phyloP scores from a whole-genome alignment of 2,888 invertebrate species.

The Julus scandinavius region DNA sequence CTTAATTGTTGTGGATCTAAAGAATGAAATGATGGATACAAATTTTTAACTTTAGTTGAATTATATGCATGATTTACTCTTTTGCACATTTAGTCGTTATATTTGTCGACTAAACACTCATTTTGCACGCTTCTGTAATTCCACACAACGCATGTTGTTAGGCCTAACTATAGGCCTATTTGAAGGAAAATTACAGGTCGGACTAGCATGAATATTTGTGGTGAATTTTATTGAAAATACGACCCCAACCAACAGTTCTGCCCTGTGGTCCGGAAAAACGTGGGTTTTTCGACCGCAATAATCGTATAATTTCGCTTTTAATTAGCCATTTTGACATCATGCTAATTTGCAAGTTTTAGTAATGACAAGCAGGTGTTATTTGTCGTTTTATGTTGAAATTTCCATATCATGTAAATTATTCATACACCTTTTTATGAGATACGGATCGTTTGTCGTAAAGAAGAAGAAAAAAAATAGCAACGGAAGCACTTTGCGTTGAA shows the following conservation, averaged over 20 bases:
- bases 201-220: background rate
- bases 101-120: background rate
- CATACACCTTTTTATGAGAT: background rate
- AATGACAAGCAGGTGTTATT: background rate
- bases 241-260: background rate
- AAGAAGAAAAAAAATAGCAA: slow-evolving; percentile 23
- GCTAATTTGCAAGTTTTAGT: background rate
- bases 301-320: background rate
- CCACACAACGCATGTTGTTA: background rate
- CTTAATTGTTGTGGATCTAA: background rate
- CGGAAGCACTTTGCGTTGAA: background rate
- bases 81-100: background rate
- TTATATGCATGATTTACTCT: background rate
- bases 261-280: background rate
- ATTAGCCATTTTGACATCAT: background rate
- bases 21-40: background rate
- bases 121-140: background rate
- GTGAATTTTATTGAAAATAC: background rate
- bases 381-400: background rate
- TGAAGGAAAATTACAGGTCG: background rate
- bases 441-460: background rate
- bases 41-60: background rate
- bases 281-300: background rate
- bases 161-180: slow-evolving; percentile 40
- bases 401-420: background rate